A percentile compares a stretch with the other conserved stretches of the same genome.
These are phyloP conservation scores for Ceryle rudis DNA, from an alignment of 2,797 vertebrate species.

Conservation along the genomic window DNA sequence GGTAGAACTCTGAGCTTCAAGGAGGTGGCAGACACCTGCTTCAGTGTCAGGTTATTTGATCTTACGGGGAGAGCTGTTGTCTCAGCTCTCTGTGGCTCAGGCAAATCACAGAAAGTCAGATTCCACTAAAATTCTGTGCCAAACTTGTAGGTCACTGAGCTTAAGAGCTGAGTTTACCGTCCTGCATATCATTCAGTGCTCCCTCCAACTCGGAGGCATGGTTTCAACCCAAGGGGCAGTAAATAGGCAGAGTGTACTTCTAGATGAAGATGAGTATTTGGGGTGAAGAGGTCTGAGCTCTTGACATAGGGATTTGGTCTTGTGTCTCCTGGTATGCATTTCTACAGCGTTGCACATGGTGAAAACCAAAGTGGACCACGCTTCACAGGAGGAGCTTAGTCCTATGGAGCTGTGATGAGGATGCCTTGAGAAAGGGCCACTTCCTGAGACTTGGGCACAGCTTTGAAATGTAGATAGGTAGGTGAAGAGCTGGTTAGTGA, in stretches of 20 bases:
- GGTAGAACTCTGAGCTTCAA: neutral
- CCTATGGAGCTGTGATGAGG: neutral
- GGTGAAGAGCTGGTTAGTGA: neutral
- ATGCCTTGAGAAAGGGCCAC: neutral
- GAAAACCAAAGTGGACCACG: neutral
- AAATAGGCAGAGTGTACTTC: neutral
- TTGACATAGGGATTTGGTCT: neutral
- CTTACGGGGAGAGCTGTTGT: neutral
- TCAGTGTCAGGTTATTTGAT: neutral
- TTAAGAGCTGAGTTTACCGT: neutral
- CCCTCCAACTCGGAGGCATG: too few relatives aligned
- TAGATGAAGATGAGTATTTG: neutral
- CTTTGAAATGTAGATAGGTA: neutral
- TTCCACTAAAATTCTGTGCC: neutral
- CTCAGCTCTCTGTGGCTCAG: neutral
- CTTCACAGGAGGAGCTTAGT: neutral
- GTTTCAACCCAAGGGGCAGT: neutral
- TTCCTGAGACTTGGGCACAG: neutral
- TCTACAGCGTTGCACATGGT: neutral
- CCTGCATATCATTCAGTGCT: neutral
- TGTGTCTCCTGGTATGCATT: neutral
- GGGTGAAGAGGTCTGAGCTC: neutral
- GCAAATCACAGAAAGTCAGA: neutral
- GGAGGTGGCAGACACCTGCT: neutral
- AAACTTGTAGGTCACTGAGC: neutral